phyloP scores from a whole-genome alignment of 2,888 invertebrate genomes.

The Mimumesa dahlbomi region DNA sequence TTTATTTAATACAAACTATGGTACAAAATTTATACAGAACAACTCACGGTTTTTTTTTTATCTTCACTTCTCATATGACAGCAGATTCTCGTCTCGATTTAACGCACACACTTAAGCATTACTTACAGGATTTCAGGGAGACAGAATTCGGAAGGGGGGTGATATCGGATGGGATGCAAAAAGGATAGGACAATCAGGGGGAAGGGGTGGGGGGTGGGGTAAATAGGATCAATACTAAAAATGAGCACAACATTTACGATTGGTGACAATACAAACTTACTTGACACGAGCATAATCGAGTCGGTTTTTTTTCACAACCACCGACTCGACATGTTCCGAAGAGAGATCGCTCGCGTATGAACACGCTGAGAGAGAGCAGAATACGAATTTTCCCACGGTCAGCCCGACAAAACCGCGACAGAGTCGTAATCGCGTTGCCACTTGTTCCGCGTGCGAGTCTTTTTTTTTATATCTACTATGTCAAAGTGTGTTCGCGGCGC shows the following conservation, averaged over 20 bases:
- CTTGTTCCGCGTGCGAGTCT: background rate
- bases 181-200: conserved; percentile 6
- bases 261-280: conserved; percentile 73
- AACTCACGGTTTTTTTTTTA: conserved; percentile 78
- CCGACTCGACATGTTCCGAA: conserved; percentile 62
- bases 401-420: background rate
- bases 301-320: conserved; percentile 70
- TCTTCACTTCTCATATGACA: conserved; percentile 71
- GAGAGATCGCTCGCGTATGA: conserved; percentile 47
- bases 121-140: too few species aligned
- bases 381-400: conserved; percentile 10
- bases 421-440: background rate
- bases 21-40: conserved; percentile 83
- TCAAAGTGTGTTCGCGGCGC: too few species aligned
- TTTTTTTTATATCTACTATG: too few species aligned
- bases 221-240: conserved; percentile 63
- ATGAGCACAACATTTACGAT: conserved; percentile 74
- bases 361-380: conserved; percentile 31
- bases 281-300: conserved; percentile 72
- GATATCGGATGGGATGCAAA: background rate
- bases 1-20: conserved; percentile 83
- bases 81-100: conserved; percentile 66
- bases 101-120: conserved; percentile 72
- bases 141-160: conserved; percentile 20
- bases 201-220: conserved; percentile 36